Evolutionary conservation across 2,888 invertebrate genomes (phyloP).

Genomic region (Phaedon cochleariae): DNA sequence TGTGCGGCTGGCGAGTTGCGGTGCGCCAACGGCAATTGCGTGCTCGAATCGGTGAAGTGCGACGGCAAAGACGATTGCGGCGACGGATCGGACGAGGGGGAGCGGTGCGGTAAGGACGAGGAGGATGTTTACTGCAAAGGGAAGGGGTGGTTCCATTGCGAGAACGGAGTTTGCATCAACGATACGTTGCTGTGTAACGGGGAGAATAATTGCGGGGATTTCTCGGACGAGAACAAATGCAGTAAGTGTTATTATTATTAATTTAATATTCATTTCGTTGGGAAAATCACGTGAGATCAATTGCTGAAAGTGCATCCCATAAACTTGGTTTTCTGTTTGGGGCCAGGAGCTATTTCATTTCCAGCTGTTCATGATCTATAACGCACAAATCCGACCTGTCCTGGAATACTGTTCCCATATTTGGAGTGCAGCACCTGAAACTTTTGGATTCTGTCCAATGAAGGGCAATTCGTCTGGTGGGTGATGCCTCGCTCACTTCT

Average conservation of each 20-base stretch:
- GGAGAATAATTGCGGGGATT: constrained; percentile 74
- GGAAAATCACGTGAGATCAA: too few species aligned
- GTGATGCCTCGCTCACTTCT: too few species aligned
- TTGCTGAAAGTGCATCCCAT: too few species aligned
- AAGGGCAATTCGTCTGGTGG: too few species aligned
- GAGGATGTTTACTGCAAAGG: constrained; percentile 53
- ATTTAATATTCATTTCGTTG: too few species aligned
- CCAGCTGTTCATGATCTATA: too few species aligned
- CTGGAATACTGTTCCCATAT: too few species aligned
- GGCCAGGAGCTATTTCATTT: too few species aligned
- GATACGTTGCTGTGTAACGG: constrained; percentile 76
- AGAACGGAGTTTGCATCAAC: constrained; percentile 72
- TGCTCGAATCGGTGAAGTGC: constrained; percentile 66
- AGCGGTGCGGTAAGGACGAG: constrained; percentile 48
- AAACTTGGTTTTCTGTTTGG: too few species aligned
- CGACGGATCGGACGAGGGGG: constrained; percentile 74
- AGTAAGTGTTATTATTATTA: constrained; percentile 61
- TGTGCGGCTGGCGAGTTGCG: constrained; percentile 66
- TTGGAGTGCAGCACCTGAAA: too few species aligned
- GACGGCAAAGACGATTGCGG: constrained; percentile 69
- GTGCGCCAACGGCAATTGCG: constrained; percentile 73
- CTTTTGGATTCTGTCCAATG: too few species aligned
- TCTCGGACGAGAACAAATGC: constrained; percentile 75
- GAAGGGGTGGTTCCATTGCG: constrained; percentile 70
- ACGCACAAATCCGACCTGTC: too few species aligned